Percentiles rank a stretch among this genome's conserved stretches.
These are phyloP conservation scores for Muricea muricata DNA, from an alignment of 92 coral and sea anemone genomes.

Conservation along the genomic window DNA sequence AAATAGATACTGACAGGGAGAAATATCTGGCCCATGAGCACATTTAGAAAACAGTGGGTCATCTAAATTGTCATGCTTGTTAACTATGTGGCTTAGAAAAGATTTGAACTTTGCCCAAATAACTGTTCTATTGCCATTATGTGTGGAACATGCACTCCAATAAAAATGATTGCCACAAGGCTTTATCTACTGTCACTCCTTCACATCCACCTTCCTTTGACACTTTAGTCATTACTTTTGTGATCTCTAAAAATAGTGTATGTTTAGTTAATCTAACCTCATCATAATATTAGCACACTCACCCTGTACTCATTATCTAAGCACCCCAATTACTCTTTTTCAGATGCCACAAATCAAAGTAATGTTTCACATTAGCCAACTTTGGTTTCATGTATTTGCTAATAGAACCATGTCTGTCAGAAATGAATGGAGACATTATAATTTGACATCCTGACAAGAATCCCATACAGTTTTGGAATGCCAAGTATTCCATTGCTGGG, in stretches of 20 bases:
- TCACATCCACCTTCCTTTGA: conserved; percentile 10
- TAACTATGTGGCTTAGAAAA: neutral
- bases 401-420: too few relatives aligned
- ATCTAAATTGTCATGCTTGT: conserved; percentile 25
- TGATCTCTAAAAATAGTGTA: neutral
- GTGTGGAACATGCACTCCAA: conserved; percentile 13
- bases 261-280: neutral
- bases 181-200: conserved; percentile 10
- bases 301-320: neutral
- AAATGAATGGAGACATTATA: neutral
- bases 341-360: too few relatives aligned
- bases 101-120: neutral
- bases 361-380: too few relatives aligned
- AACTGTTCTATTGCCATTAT: conserved; percentile 11
- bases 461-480: neutral
- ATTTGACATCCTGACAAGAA: neutral
- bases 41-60: conserved; percentile 18
- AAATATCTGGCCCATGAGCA: conserved; percentile 30
- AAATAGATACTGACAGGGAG: conserved; percentile 8
- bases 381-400: too few relatives aligned
- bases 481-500: too few relatives aligned
- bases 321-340: neutral
- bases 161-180: neutral
- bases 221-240: conserved; percentile 7
- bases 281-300: neutral